Base-by-base conservation (phyloP, 2,113 vertebrate genomes). In the Columbina picui region DNA sequence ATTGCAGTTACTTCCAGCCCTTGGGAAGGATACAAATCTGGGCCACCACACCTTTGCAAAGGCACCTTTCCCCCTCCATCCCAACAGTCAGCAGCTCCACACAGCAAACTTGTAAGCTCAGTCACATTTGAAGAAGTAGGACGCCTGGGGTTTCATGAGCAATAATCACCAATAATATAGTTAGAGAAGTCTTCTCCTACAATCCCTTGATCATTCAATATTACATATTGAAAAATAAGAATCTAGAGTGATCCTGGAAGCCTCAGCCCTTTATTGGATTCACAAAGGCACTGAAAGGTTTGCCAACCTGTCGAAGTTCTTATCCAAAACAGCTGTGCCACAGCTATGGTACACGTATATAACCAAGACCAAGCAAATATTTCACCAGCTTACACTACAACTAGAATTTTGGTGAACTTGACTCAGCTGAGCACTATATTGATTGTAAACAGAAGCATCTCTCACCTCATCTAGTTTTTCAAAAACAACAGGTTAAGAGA, bases 81-180 rank as follows among this genome's bases (percentile, higher is more conserved):
- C 1, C 2, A 74, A 45, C 7, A 56, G 39, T 5, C 34, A 29
- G 9, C 49, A 83, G 83, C 34, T 79, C 43, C 25, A 25, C 6
- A n/a, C 0, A 76, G 53, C 3, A 32, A 76, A 56, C 47, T 55
- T 0, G 0, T 2, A 39, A 49, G 5, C 26, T 76, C 49, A 43
- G n/a, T 34, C 47, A 55, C 18, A 56, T 16, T 0, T 57, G 19
- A 49, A 49, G 23, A 2, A 65, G 29, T 8, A 74, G 10, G 60
- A 71, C 82, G 32, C 15, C 57, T 45, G 30, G 8, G 3, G 32
- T 41, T 89, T 74, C 38, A 32, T 6, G 6, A 75, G 14, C 18
- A 75, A 75, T 30, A n/a, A 64, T 26, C 36, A 68, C 3, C 25
- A 68, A 14, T n/a, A 30, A 41, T 2, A 17, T 1, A 38, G 6